Base-by-base conservation (phyloP, 1,140 invertebrate species). In the Drosophila guanche region DNA sequence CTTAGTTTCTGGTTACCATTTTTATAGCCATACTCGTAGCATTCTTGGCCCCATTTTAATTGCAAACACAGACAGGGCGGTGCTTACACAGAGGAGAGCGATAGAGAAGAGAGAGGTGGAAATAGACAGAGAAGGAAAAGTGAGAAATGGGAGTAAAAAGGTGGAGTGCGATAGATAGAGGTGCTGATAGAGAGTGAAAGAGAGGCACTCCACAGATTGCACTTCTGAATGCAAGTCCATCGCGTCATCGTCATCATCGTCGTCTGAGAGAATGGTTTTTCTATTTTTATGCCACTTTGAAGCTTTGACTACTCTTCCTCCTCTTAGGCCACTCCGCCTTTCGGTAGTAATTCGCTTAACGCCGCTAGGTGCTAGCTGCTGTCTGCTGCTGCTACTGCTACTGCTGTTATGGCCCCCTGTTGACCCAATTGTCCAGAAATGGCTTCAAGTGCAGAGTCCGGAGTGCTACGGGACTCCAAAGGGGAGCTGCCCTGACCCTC, bases 241-340 rank as follows among this genome's bases (percentile, higher is more conserved):
- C 33, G 33, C 33, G 33, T 37, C 33, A 4, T 37, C 29, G 7
- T 33, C 29, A 2, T 33, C 29, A 7, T 33, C 29, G 7, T 66
- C 57, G 67, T 69, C 51, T 69, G 51, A 55, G 20, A 6, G 70
- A 65, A 65, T 52, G 70, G 59, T 65, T 69, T 37, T 76, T 77
- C 77, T 81, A 78, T 81, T 85, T 88, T 86, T 86, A 86, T 86
- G 81, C 81, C 81, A 86, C 81, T 86, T 76, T 67, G 58, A 10
- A 37, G 60, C 48, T 70, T 50, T 50, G 57, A 55, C 58, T 55
- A 57, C 47, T 12, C 48, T 33, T 29, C 27, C 8, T 45, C 50
- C 10, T 29, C 14, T 29, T 61, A 10, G 33, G 33, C 33, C 33
- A 37, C 33, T 37, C 33, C 33, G 33, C 10, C 23, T 29, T 53